Conservation (phyloP, 2,113 vertebrate genomes). For the Orientallactaga bullata region DNA sequence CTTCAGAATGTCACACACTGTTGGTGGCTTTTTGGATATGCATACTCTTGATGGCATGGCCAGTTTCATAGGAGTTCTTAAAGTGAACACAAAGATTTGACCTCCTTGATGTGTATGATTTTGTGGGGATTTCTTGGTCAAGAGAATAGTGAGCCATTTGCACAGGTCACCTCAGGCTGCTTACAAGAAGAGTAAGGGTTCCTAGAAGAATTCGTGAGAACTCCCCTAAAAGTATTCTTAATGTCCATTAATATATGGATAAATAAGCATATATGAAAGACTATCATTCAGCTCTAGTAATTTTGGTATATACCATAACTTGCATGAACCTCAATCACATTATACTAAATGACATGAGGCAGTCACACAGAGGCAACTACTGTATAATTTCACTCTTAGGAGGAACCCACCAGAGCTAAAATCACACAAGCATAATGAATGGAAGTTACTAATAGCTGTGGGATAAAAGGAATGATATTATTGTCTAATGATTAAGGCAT, state of each 20-base stretch:
- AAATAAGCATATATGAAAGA: not conserved
- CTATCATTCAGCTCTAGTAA: not conserved
- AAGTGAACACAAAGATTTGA: not conserved
- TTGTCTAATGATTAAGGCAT: not conserved
- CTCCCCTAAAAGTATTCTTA: not conserved
- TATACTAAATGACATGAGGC: not conserved
- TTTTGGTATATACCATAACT: not conserved
- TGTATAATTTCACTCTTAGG: not conserved
- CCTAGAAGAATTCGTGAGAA: too few relatives aligned
- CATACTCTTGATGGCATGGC: not conserved
- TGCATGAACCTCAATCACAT: not conserved
- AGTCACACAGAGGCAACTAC: not conserved
- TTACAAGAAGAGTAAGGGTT: too few relatives aligned
- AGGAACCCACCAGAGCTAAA: not conserved
- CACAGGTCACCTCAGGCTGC: too few relatives aligned
- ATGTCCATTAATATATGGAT: not conserved
- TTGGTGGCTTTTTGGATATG: not conserved
- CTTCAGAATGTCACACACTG: too few relatives aligned
- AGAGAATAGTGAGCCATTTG: not conserved
- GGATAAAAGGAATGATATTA: not conserved
- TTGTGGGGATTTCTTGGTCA: not conserved
- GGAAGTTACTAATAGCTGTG: not conserved
- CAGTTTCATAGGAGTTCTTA: not conserved
- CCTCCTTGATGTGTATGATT: not conserved
- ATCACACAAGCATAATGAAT: not conserved